These are phyloP conservation scores for Bubo blakistoni DNA, from an alignment of 2,113 vertebrate species.

Conservation along the genomic window DNA sequence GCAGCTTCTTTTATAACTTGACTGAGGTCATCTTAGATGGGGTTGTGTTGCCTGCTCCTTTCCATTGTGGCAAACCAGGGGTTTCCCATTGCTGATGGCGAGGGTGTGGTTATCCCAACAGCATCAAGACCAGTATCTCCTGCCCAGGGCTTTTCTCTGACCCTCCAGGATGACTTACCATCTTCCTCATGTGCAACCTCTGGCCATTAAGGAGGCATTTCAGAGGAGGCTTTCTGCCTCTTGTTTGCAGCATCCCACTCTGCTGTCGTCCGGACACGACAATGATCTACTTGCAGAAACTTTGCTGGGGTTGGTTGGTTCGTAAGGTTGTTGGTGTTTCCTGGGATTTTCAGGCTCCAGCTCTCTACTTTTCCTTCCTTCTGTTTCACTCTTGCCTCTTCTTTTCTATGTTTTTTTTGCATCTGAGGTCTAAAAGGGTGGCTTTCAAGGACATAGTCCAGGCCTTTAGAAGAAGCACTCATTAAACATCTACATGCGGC, in stretches of 20 bases:
- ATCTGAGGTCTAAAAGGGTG: not conserved
- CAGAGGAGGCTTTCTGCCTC: not conserved
- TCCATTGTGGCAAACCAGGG: not conserved
- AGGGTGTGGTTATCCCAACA: not conserved
- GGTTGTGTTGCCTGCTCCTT: not conserved
- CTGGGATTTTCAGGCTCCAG: not conserved
- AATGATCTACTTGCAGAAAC: not conserved
- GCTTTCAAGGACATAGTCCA: not conserved
- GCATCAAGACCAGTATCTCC: not conserved
- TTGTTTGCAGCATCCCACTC: not conserved
- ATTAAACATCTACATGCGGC: not conserved
- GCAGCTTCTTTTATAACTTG: not conserved
- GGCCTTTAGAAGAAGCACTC: not conserved
- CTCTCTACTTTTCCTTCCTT: not conserved
- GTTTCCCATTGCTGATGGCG: fast-evolving
- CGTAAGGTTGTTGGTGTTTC: not conserved
- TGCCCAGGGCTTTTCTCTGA: not conserved
- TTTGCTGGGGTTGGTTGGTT: not conserved
- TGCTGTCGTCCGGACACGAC: not conserved
- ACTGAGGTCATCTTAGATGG: not conserved
- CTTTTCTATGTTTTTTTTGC: not conserved
- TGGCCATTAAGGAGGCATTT: not conserved
- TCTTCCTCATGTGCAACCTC: not conserved
- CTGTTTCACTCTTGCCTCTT: not conserved
- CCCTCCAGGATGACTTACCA: not conserved